Conservation (phyloP, 2,797 vertebrate species). For the Carduelis carduelis region DNA sequence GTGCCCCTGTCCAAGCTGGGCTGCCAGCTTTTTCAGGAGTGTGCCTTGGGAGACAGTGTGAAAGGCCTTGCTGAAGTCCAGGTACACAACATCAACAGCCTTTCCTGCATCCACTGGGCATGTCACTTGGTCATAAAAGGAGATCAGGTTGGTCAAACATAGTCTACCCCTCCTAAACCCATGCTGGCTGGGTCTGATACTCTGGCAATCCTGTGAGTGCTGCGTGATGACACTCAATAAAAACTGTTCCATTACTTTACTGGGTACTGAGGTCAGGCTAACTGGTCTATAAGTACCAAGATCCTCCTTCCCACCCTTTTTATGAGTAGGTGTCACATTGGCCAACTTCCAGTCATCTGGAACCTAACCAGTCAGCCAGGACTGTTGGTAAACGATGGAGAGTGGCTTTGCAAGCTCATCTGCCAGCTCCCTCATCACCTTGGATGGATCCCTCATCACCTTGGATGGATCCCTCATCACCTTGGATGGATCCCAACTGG, state of each 20-base stretch:
- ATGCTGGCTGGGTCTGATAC: neutral
- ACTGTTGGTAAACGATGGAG: neutral
- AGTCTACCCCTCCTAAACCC: neutral
- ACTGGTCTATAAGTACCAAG: neutral
- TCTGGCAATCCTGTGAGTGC: neutral
- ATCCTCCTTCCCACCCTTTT: neutral
- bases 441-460: neutral
- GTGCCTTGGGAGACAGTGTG: neutral
- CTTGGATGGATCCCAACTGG: neutral
- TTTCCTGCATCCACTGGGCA: neutral
- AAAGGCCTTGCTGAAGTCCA: neutral
- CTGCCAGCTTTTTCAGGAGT: neutral
- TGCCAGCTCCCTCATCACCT: neutral
- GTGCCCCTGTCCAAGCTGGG: neutral
- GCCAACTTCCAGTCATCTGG: neutral
- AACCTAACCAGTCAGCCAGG: neutral
- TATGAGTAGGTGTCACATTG: accelerated
- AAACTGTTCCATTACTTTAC: neutral
- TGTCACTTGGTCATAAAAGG: neutral
- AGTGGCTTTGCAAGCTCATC: accelerated
- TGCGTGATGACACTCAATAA: neutral
- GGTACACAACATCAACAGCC: neutral
- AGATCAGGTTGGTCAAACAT: neutral
- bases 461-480: neutral
- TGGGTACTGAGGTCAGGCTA: neutral